Evolutionary conservation across 2,888 invertebrate species (phyloP).

Genomic region (Pycnomerus fuliginosus): DNA sequence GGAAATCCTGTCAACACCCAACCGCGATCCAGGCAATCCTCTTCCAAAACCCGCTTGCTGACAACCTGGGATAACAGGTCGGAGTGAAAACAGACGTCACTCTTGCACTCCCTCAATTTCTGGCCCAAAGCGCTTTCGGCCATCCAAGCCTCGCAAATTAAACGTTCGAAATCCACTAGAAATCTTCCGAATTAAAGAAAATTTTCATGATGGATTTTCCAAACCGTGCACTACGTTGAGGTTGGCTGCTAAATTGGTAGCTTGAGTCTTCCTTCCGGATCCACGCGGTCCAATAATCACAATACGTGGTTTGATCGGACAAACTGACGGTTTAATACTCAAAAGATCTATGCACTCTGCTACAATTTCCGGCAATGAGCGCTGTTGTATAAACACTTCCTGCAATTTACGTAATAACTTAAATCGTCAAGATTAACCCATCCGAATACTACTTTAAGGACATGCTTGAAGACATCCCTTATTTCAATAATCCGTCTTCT

Average conservation of each 20-base stretch:
- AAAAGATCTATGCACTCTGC: constrained; percentile 47
- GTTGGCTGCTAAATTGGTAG: constrained; percentile 54
- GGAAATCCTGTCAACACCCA: constrained; percentile 67
- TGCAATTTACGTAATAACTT: constrained; percentile 25
- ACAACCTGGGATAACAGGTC: constrained; percentile 46
- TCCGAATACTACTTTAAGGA: constrained; percentile 18
- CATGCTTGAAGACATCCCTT: constrained; percentile 47
- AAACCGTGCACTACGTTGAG: constrained; percentile 59
- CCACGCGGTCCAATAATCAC: constrained; percentile 62
- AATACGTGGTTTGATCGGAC: constrained; percentile 61
- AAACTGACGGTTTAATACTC: constrained; percentile 44
- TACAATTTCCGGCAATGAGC: constrained; percentile 47
- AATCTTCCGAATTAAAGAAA: too few relatives aligned
- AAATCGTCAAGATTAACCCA: not conserved
- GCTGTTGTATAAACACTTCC: constrained; percentile 48
- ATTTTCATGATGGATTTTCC: too few relatives aligned
- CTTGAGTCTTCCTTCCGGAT: constrained; percentile 60
- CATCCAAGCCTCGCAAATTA: constrained; percentile 56
- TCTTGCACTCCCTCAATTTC: constrained; percentile 42
- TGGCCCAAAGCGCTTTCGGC: constrained; percentile 46
- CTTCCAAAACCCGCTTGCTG: constrained; percentile 51
- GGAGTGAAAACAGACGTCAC: constrained; percentile 46
- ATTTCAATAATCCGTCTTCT: constrained; percentile 46
- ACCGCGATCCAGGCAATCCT: constrained; percentile 62
- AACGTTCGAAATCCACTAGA: constrained; percentile 59